Evolutionary conservation across 1,140 invertebrate genomes (phyloP), one percentile per base, ranked within the genome.

Genomic region (Macrosteles quadrilineatus): DNA sequence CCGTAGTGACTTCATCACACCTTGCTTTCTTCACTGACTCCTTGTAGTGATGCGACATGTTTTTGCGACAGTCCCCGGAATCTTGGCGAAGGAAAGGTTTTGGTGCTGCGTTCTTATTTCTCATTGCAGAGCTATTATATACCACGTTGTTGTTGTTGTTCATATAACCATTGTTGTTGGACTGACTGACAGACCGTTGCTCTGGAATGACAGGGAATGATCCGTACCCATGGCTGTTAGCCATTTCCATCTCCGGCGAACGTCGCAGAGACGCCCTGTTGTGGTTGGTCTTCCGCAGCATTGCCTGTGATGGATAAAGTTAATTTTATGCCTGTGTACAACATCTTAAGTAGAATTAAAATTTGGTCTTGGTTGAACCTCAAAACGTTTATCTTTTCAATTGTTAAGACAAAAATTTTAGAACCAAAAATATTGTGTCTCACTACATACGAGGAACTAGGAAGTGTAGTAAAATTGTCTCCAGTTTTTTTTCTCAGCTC

Each of bases 231-330:
- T 55, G 29, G 50, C 31, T 31, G 19, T 27, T 19, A 12, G 17
- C 36, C 14, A 40, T 40, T 6, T 31, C 19, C 1, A 30, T 29
- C 17, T 62, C 45, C 19, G 68, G 57, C 4, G 68, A 69, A 75
- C 84, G 81, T 77, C 88, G 90, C 84, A 88, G 86, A 0, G 90
- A 91, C 25, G 85, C 87, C 71, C 89, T 83, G 67, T 88, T 88
- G 77, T 88, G 87, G 47, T 89, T 87, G 0, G 92, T 94, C 80
- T 92, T 93, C 50, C 91, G 84, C 53, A 94, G 78, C 90, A 94
- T 93, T 11, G 89, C 91, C 86, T 93, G 62, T 70, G 75, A 72
- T 36, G 4, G 32, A 36, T 23, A 69, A 43, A 67, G 36, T 53
- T 23, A 17, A 32, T n/a, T 9, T 21, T 25, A 32, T 50, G 27